Conservation (phyloP, 2,113 vertebrate genomes). For the Lepisosteus oculatus region DNA sequence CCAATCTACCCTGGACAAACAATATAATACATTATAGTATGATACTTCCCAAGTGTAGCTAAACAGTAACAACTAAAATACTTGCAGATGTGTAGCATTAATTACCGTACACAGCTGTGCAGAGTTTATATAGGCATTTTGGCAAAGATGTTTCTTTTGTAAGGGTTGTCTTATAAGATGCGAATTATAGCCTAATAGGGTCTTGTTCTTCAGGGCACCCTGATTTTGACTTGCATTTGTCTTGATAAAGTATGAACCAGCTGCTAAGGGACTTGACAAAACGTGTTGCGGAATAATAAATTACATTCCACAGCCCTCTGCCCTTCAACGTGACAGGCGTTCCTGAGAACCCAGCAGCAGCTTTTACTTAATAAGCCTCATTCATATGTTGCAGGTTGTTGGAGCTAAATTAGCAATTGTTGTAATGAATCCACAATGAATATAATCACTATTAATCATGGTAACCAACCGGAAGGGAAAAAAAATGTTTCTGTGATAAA, state of each 20-base stretch:
- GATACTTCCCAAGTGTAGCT: too few species aligned
- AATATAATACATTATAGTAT: too few species aligned
- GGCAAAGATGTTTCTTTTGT: too few species aligned
- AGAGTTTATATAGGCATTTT: too few species aligned
- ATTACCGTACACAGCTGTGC: too few species aligned
- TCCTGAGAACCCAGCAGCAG: slow-evolving; percentile 23
- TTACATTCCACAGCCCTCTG: slow-evolving; percentile 49
- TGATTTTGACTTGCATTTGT: slow-evolving; percentile 45
- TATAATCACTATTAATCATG: slow-evolving; percentile 37
- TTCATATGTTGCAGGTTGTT: slow-evolving; percentile 33
- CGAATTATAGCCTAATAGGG: slow-evolving; percentile 24
- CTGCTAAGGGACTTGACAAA: slow-evolving; percentile 53
- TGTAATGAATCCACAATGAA: slow-evolving; percentile 36
- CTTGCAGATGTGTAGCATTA: too few species aligned
- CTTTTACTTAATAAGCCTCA: slow-evolving; percentile 22
- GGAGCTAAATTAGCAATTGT: slow-evolving; percentile 28
- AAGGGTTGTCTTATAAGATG: slow-evolving; percentile 21
- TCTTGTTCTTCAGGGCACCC: slow-evolving; percentile 47
- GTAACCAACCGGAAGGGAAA: slow-evolving; percentile 14
- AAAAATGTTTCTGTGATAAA: slow-evolving; percentile 40
- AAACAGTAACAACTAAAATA: too few species aligned
- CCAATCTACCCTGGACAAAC: too few species aligned
- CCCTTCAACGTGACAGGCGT: slow-evolving; percentile 42
- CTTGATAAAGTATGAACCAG: slow-evolving; percentile 62
- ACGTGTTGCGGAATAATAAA: slow-evolving; percentile 65